phyloP scores from a whole-genome alignment of 2,113 vertebrate genomes.

The Neogobius melanostomus region DNA sequence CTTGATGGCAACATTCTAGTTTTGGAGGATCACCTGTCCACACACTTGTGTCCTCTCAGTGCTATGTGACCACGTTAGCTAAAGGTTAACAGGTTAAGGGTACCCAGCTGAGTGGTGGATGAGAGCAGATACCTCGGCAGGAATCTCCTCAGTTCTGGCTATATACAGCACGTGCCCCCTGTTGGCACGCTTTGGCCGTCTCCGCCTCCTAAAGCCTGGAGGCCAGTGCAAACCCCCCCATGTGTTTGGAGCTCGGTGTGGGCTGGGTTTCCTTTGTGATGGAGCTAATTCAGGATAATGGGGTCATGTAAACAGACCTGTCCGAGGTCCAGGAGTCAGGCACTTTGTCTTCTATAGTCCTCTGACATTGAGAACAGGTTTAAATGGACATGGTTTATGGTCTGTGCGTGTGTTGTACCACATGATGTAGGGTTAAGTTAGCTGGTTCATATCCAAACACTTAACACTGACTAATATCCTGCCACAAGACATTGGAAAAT shows the following conservation, averaged over 20 bases:
- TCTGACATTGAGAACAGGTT: background rate
- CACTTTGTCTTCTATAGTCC: constrained; percentile 1
- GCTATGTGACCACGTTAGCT: constrained; percentile 32
- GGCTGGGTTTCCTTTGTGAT: background rate
- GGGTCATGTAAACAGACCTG: constrained; percentile 24
- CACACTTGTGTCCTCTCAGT: constrained; percentile 32
- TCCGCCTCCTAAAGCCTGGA: background rate
- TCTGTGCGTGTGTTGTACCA: no score
- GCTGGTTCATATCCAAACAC: no score
- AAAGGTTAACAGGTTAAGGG: constrained; percentile 41
- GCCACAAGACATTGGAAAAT: no score
- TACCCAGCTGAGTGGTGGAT: constrained; percentile 33
- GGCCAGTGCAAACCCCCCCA: no score
- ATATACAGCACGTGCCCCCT: constrained; percentile 12
- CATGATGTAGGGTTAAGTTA: no score
- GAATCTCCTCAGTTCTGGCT: constrained; percentile 30
- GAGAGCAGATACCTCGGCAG: constrained; percentile 37
- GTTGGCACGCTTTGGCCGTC: constrained; percentile 18
- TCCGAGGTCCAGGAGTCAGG: constrained; percentile 16
- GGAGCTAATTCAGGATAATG: constrained; percentile 14
- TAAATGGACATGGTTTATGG: background rate
- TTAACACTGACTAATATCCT: no score
- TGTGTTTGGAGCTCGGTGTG: background rate
- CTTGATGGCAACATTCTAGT: background rate
- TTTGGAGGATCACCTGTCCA: background rate